These are phyloP conservation scores for Taphrorychus bicolor DNA, from an alignment of 2,888 invertebrate genomes.

Conservation along the genomic window DNA sequence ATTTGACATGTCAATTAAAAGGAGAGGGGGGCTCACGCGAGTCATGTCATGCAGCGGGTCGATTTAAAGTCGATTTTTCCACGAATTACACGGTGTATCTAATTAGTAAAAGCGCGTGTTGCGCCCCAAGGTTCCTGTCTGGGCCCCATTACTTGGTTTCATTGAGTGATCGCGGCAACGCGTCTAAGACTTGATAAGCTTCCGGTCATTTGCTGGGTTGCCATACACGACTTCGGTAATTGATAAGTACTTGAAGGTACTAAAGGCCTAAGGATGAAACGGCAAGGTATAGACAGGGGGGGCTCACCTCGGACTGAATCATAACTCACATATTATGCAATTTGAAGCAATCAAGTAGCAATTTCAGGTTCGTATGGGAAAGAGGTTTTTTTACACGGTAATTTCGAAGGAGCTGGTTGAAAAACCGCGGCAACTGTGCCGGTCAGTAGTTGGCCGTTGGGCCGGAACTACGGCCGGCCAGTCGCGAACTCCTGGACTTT, in stretches of 20 bases:
- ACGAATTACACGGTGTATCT: conserved; percentile 40
- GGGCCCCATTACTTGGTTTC: conserved; percentile 41
- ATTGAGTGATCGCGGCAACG: conserved; percentile 40
- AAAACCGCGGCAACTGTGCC: conserved; percentile 40
- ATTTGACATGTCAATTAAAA: conserved; percentile 31
- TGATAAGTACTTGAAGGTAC: background rate
- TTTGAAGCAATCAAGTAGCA: conserved; percentile 12
- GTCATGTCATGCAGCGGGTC: conserved; percentile 14
- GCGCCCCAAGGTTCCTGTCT: conserved; percentile 42
- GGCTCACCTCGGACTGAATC: background rate
- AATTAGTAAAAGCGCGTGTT: conserved; percentile 42
- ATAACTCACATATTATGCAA: conserved; percentile 11
- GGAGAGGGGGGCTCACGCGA: no score
- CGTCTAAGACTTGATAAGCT: conserved; percentile 41
- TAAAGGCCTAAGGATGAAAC: no score
- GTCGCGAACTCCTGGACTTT: conserved; percentile 38
- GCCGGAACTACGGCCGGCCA: conserved; percentile 41
- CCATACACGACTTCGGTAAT: conserved; percentile 16
- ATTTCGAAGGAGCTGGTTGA: conserved; percentile 35
- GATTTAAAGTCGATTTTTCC: conserved; percentile 40
- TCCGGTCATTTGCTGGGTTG: conserved; percentile 40
- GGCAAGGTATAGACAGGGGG: no score
- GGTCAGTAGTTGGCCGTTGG: conserved; percentile 40
- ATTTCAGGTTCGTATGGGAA: conserved; percentile 35
- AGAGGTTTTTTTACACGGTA: conserved; percentile 31